Conservation (phyloP, 2,888 invertebrate genomes). For the Entomobrya proxima region DNA sequence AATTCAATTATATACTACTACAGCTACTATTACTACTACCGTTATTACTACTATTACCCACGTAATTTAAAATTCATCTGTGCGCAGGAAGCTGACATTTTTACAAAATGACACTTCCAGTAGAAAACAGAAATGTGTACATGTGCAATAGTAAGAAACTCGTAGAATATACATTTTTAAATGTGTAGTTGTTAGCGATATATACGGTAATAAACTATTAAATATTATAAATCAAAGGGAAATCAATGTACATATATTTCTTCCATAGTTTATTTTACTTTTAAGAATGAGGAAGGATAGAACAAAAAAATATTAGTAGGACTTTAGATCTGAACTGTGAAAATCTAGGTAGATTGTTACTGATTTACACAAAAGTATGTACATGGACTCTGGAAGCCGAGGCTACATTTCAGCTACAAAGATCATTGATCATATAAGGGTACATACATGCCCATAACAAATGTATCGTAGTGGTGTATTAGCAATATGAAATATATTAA, state of each 20-base stretch:
- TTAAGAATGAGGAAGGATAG: background rate
- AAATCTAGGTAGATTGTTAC: background rate
- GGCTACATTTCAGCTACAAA: conserved; percentile 27
- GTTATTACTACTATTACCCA: too few relatives aligned
- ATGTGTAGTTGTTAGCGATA: background rate
- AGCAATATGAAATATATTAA: conserved; percentile 65
- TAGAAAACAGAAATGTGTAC: conserved; percentile 1
- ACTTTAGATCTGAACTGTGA: conserved; percentile 18
- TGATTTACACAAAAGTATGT: conserved; percentile 5
- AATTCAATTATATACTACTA: background rate
- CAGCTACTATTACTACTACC: background rate
- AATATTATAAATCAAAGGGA: background rate
- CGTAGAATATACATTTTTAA: background rate
- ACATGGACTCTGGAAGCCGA: conserved; percentile 10
- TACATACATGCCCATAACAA: conserved; percentile 47
- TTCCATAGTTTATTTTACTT: conserved; percentile 4
- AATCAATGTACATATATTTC: conserved; percentile 9
- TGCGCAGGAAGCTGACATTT: background rate
- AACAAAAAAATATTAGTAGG: background rate
- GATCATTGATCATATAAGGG: conserved; percentile 8
- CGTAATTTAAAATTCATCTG: background rate
- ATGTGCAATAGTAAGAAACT: conserved; percentile 18
- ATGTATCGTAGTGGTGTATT: conserved; percentile 69
- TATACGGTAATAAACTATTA: background rate
- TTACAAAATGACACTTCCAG: background rate